Evolutionary conservation across 1,140 invertebrate genomes (phyloP), one percentile per base, ranked within the genome.

Genomic region (Zaprionus tsacasi): DNA sequence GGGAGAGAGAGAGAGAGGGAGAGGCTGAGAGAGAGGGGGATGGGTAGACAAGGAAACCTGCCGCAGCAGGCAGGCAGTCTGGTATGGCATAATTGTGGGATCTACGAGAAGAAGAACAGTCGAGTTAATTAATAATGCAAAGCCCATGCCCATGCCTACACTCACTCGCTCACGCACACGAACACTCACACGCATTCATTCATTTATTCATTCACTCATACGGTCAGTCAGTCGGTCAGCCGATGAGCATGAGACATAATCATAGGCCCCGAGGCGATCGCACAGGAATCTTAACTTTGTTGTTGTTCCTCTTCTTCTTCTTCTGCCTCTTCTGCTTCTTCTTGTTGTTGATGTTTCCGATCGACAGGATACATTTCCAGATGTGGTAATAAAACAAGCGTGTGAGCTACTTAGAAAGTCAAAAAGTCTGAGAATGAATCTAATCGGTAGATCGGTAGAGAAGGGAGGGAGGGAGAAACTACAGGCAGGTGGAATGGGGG

Each of bases 81-180:
- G 76, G 78, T 78, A 89, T 88, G 85, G 83, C 85, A 88, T 88
- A 88, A 88, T 88, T 88, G 85, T 78, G 81, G 83, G 83, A 88
- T 88, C 70, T 72, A 61, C 60, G 65, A 74, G 60, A 57, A 77
- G 60, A 75, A 71, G 70, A 78, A 73, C 72, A 67, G 61, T 38
- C 69, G 43, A 75, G 80, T 70, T 83, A 89, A 88, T 89, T 83
- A 88, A 77, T 89, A 83, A 88, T 89, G 74, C 83, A 81, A 78
- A 87, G 77, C 77, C 77, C 63, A 80, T 79, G 82, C 83, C 66
- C 70, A 71, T 38, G 59, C 75, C 77, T 50, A 67, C 78, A 73
- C 35, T 73, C 77, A 72, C 27, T 79, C 79, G 76, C 15, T 66
- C 72, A 71, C 78, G 72, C 40, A 76, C 63, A 74, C 36, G 60